phyloP scores from a whole-genome alignment of 2,113 vertebrate species.

The Suricata suricatta region DNA sequence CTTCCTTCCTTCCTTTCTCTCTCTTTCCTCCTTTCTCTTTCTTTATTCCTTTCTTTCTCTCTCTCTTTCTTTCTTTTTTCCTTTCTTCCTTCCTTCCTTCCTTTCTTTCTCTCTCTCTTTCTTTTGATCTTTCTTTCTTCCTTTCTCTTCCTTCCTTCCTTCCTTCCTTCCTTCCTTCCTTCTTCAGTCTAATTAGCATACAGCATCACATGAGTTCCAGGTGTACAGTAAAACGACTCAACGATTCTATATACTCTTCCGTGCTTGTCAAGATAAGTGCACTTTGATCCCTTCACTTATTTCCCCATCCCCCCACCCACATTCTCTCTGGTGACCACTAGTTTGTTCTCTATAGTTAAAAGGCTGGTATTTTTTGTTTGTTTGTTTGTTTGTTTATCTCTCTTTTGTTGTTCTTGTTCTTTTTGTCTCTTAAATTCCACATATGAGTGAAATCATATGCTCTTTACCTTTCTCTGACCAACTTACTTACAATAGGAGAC shows the following conservation, averaged over 20 bases:
- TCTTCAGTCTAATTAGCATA: background rate
- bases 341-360: background rate
- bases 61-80: no score
- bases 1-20: background rate
- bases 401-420: background rate
- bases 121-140: no score
- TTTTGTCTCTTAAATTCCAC: background rate
- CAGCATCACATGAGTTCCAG: background rate
- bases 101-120: no score
- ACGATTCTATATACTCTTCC: background rate
- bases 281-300: background rate
- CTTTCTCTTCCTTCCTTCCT: no score
- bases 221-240: background rate
- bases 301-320: no score
- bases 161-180: no score
- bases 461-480: background rate
- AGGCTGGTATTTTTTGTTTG: background rate
- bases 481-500: background rate
- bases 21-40: fast-evolving
- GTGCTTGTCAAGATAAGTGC: background rate
- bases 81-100: no score
- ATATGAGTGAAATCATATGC: background rate
- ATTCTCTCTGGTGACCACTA: background rate
- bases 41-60: background rate
- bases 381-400: no score